Percentiles rank a stretch among this genome's conserved stretches.
These are phyloP conservation scores for Chelon auratus DNA, from an alignment of 2,797 vertebrate species.

Conservation along the genomic window DNA sequence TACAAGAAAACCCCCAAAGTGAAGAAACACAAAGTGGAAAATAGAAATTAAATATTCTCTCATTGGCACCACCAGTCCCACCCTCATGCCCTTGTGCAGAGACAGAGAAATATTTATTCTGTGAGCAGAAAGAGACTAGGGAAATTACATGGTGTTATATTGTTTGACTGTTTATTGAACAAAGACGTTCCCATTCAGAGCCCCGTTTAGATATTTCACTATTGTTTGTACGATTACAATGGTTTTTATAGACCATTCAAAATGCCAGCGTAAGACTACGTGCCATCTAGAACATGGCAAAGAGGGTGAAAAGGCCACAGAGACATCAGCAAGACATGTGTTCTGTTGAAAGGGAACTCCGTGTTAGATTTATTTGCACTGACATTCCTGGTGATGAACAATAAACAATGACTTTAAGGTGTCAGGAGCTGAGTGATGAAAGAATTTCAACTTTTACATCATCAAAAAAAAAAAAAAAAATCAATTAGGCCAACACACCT, in stretches of 20 bases:
- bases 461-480: no score
- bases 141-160: slow-evolving; percentile 77
- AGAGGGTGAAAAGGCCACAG: slow-evolving; percentile 74
- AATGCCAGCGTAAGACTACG: slow-evolving; percentile 59
- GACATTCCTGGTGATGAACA: no score
- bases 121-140: slow-evolving; percentile 60
- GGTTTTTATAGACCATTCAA: slow-evolving; percentile 71
- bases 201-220: slow-evolving; percentile 51
- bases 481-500: no score
- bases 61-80: slow-evolving; percentile 30
- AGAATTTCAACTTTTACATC: no score
- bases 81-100: slow-evolving; percentile 42
- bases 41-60: slow-evolving; percentile 49
- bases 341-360: not conserved
- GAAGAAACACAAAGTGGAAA: slow-evolving; percentile 37
- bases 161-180: slow-evolving; percentile 83
- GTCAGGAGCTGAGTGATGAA: no score
- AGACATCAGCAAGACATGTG: not conserved
- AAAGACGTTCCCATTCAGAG: slow-evolving; percentile 66
- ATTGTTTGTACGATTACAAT: slow-evolving; percentile 76
- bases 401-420: no score
- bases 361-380: no score
- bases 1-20: slow-evolving; percentile 9
- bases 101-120: slow-evolving; percentile 75
- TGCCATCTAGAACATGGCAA: slow-evolving; percentile 56